Percentiles rank a stretch among this genome's conserved stretches.
These are phyloP conservation scores for Sycophaga agraensis DNA, from an alignment of 1,140 invertebrate genomes.

Conservation along the genomic window DNA sequence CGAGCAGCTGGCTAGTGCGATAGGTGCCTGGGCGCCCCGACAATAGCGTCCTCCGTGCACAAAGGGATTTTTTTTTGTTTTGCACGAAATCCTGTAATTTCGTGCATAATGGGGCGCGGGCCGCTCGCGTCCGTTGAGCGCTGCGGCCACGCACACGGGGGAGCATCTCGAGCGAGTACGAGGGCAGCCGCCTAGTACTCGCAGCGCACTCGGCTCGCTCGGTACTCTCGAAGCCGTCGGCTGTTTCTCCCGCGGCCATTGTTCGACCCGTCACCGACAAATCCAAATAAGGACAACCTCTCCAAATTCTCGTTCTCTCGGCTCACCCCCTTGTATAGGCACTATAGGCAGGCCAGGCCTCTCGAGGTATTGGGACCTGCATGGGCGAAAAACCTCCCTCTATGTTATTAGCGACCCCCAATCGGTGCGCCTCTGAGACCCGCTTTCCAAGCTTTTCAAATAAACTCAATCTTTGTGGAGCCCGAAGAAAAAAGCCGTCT, in stretches of 20 bases:
- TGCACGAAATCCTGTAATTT: constrained; percentile 51
- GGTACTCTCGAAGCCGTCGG: constrained; percentile 27
- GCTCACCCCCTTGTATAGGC: too few relatives aligned
- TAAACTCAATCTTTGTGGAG: too few relatives aligned
- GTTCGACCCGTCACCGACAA: constrained; percentile 22
- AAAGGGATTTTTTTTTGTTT: constrained; percentile 38
- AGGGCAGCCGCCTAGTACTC: constrained; percentile 26
- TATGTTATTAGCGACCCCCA: too few relatives aligned
- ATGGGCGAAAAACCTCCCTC: too few relatives aligned
- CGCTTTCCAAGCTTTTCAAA: too few relatives aligned
- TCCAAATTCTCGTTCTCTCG: neutral
- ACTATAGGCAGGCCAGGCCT: too few relatives aligned
- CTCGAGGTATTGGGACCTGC: too few relatives aligned
- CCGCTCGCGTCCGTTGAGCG: too few relatives aligned
- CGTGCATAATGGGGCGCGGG: constrained; percentile 41
- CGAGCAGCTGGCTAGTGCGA: constrained; percentile 33
- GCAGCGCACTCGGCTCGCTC: constrained; percentile 16
- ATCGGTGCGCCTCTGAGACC: too few relatives aligned
- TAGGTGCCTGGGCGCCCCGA: too few relatives aligned
- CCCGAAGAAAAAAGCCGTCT: too few relatives aligned
- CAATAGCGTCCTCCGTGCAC: constrained; percentile 32
- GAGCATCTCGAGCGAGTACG: neutral
- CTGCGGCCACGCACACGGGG: too few relatives aligned
- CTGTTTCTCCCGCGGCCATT: constrained; percentile 26
- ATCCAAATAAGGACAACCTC: constrained; percentile 5